phyloP scores from a whole-genome alignment of 2,113 vertebrate species.

The pig (Sus scrofa) region T2T-Sscrofa CM000828.6:61589001-61589500 shows the following conservation, averaged over 20 bases:
- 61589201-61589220: not conserved
- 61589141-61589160: not conserved
- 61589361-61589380: slow-evolving; percentile 14
- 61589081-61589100: not conserved
- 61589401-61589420: slow-evolving; percentile 35
- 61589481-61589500: slow-evolving; percentile 44
- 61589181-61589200: not conserved
- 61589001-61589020: not conserved
- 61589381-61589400: slow-evolving; percentile 23
- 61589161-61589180: not conserved
- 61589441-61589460: slow-evolving; percentile 39
- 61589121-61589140: not conserved
- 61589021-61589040: not conserved
- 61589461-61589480: not conserved
- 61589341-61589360: slow-evolving; percentile 25
- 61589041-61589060: not conserved
- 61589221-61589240: not conserved
- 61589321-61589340: slow-evolving; percentile 54
- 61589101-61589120: not conserved
- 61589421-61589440: not conserved
- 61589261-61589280: slow-evolving; percentile 9
- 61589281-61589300: not conserved
- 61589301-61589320: not conserved
- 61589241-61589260: slow-evolving; percentile 31
- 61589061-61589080: not conserved